Conservation (phyloP, 2,888 invertebrate species). For the Drosophila mercatorum region DNA sequence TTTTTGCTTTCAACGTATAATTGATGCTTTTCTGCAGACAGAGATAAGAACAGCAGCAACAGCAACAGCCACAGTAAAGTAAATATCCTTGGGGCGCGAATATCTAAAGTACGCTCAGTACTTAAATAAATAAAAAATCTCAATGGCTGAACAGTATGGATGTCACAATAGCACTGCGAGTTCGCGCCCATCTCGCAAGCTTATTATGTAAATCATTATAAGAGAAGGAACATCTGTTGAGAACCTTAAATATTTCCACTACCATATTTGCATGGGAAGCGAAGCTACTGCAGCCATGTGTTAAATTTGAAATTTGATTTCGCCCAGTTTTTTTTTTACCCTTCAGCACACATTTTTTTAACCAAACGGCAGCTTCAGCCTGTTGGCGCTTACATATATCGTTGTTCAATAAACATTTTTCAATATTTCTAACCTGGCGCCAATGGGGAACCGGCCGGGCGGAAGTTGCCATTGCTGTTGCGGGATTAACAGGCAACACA, state of each 20-base stretch:
- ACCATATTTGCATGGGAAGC: conserved; percentile 1
- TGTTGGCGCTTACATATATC: conserved; percentile 60
- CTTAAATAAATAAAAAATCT: conserved; percentile 7
- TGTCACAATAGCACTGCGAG: conserved; percentile 22
- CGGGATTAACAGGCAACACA: conserved; percentile 60
- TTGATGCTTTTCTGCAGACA: conserved; percentile 55
- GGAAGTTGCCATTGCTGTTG: conserved; percentile 55
- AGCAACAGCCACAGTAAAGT: not conserved
- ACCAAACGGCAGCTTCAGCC: conserved; percentile 26
- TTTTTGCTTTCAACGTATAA: conserved; percentile 62
- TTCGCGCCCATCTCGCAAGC: conserved; percentile 9
- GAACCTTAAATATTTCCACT: conserved; percentile 62
- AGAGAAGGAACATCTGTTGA: conserved; percentile 65
- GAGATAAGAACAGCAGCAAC: conserved; percentile 21
- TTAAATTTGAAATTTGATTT: conserved; percentile 66
- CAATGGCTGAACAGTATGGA: conserved; percentile 32
- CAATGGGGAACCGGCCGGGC: conserved; percentile 26
- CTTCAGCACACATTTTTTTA: conserved; percentile 18
- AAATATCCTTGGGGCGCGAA: conserved; percentile 8
- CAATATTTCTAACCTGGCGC: conserved; percentile 71
- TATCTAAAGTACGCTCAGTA: conserved; percentile 14
- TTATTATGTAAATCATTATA: conserved; percentile 73
- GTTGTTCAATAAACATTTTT: conserved; percentile 67
- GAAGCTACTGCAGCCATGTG: conserved; percentile 3
- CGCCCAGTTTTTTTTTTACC: conserved; percentile 53